These are phyloP conservation scores for Pseudopipra pipra DNA, from an alignment of 2,113 vertebrate species.

Conservation along the genomic window DNA sequence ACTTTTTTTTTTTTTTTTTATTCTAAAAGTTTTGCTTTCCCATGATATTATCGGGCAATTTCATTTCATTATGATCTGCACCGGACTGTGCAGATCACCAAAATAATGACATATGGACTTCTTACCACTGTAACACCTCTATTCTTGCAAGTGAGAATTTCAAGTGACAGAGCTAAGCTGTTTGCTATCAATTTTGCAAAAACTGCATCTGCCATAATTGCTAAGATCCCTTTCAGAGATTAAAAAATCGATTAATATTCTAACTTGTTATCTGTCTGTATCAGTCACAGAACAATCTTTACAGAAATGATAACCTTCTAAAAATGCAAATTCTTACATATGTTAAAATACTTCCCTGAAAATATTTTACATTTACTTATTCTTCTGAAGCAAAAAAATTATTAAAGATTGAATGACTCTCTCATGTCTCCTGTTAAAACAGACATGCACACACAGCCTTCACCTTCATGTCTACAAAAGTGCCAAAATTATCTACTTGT, in stretches of 20 bases:
- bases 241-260: slow-evolving; percentile 70
- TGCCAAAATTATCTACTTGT: background rate
- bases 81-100: slow-evolving; percentile 50
- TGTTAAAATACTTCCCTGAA: slow-evolving; percentile 2
- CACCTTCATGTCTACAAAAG: background rate
- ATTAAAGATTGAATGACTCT: background rate
- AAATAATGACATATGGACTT: slow-evolving; percentile 57
- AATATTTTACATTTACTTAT: slow-evolving; percentile 30
- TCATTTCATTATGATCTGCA: slow-evolving; percentile 34
- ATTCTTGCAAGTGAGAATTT: slow-evolving; percentile 69
- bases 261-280: slow-evolving; percentile 71
- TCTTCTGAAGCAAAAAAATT: background rate
- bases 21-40: background rate
- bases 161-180: slow-evolving; percentile 71
- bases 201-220: slow-evolving; percentile 64
- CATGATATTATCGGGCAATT: slow-evolving; percentile 46
- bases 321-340: background rate
- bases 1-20: background rate
- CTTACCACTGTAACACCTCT: slow-evolving; percentile 49
- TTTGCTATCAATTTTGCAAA: slow-evolving; percentile 74
- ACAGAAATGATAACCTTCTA: slow-evolving; percentile 44
- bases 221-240: slow-evolving; percentile 62
- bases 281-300: slow-evolving; percentile 38
- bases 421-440: background rate
- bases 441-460: background rate